Evolutionary conservation across 2,113 vertebrate species (phyloP), one percentile per base, ranked within the genome.

Genomic region (Nannobrachium achirus): DNA sequence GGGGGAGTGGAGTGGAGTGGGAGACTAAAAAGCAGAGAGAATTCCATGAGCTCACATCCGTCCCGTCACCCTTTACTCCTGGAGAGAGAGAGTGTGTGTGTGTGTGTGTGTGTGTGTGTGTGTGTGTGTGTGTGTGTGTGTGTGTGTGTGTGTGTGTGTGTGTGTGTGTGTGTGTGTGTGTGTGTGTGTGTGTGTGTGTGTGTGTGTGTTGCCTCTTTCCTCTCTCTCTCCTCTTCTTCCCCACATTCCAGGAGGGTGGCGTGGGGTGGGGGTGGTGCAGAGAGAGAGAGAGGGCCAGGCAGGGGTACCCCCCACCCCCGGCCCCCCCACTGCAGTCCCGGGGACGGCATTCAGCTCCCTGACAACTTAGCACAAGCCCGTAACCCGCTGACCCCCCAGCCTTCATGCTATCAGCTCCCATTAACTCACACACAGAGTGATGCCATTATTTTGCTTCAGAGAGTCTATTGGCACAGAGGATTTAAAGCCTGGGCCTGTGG

Each of bases 371-470:
- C 89, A 77, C 84, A 89, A 89, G 90, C 92, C 92, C 0, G 69
- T 45, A 92, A 92, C 92, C 95, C 57, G 75, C 85, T 92, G 93
- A 95, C 94, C 95, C 90, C 82, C 73, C 84, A 80, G 90, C 91
- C 93, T 94, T 92, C 80, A 90, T 90, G 91, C 95, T 94, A 94
- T 97, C 95, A 91, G 57, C 87, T 95, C 93, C 79, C 81, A 96
- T 96, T 95, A 95, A 93, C 93, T 92, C 84, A 55, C 91, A 91
- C 82, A 19, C 74, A 82, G 89, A 91, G 82, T 93, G 95, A 95
- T 94, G 94, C 94, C 92, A 93, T 95, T 95, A 93, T 94, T 95
- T 93, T 93, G 93, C 93, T 95, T 91, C 92, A 94, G 78, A 93
- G 91, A 87, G 72, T 91, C 93, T 86, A 93, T 71, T 94, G 93